Base-by-base conservation (phyloP, 2,797 vertebrate genomes). In the Ambastaia sidthimunki region DNA sequence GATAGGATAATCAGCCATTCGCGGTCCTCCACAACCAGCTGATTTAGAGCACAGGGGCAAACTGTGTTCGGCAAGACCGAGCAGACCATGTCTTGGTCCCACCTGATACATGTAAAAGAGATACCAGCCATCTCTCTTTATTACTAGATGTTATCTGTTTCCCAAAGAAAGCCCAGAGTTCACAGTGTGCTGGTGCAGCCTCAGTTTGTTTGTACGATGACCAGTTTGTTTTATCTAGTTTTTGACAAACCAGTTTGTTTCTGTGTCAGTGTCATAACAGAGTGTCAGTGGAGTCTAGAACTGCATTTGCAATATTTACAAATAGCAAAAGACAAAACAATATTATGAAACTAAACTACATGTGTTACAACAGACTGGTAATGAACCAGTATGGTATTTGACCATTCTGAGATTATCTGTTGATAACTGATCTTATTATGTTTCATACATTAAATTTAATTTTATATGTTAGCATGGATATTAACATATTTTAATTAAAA, bases 131-230 rank as follows among this genome's bases (percentile, higher is more conserved):
- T 82, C 67, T 80, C 47, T 15, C 71, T 76, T 84, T 84, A 76
- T 84, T 84, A 80, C 72, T 76, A 76, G 83, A 82, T 82, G 65
- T 76, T 84, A 81, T 84, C 75, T 54, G 15, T 65, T 78, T 31
- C 63, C 37, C 47, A 77, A 68, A 76, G 74, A 75, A 73, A 77
- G 74, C 55, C 31, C 12, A 6, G 52, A 62, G 82, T 65, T 71
- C 68, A 52, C 70, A 16, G 28, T n/a, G 25, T 71, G 65, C 62
- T 66, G 18, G 63, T 74, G 25, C 44, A 72, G 21, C 70, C 52
- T 2, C 2, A 72, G 66, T 74, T 83, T 71, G 23, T 48, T 23
- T 71, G 59, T 80, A 60, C 59, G 73, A 65, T 80, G 37, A 50
- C 60, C 54, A n/a, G n/a, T n/a, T n/a, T n/a, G n/a, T 80, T 66